phyloP scores from a whole-genome alignment of 1,140 invertebrate genomes.

The Cyclargus thomasi region DNA sequence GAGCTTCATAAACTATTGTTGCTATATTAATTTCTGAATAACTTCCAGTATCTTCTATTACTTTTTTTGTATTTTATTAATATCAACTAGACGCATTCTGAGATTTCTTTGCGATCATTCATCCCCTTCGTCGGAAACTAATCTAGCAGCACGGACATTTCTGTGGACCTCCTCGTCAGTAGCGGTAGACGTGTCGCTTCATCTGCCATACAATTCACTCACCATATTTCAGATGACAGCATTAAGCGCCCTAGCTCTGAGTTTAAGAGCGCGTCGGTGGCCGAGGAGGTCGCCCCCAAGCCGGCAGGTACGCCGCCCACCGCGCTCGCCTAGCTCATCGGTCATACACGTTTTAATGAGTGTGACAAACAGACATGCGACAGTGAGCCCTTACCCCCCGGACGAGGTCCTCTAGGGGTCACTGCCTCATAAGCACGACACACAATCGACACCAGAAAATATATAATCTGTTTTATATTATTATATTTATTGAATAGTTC shows the following conservation, averaged over 20 bases:
- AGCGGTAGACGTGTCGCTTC: constrained; percentile 47
- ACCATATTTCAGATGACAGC: constrained; percentile 73
- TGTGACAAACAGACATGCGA: constrained; percentile 61
- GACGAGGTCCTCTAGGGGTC: constrained; percentile 50
- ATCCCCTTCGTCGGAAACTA: background rate
- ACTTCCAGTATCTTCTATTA: background rate
- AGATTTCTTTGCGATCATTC: background rate
- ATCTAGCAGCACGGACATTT: constrained; percentile 27
- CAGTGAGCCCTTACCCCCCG: constrained; percentile 48
- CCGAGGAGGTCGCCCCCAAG: constrained; percentile 59
- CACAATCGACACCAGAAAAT: constrained; percentile 68
- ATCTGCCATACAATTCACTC: constrained; percentile 65
- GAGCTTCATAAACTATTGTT: background rate
- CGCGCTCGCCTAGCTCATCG: constrained; percentile 64
- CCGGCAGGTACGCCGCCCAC: constrained; percentile 64
- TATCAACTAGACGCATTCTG: too few relatives aligned
- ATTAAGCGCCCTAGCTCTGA: constrained; percentile 73
- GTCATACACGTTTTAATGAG: constrained; percentile 61
- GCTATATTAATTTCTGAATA: background rate
- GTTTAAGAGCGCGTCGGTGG: constrained; percentile 67
- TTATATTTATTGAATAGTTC: constrained; percentile 71
- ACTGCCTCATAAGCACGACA: constrained; percentile 67
- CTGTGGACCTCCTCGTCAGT: constrained; percentile 56
- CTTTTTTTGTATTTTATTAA: too few relatives aligned
- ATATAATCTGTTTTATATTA: constrained; percentile 74